These are phyloP conservation scores for Peromyscus attwateri DNA, from an alignment of 2,797 vertebrate species.

Conservation along the genomic window DNA sequence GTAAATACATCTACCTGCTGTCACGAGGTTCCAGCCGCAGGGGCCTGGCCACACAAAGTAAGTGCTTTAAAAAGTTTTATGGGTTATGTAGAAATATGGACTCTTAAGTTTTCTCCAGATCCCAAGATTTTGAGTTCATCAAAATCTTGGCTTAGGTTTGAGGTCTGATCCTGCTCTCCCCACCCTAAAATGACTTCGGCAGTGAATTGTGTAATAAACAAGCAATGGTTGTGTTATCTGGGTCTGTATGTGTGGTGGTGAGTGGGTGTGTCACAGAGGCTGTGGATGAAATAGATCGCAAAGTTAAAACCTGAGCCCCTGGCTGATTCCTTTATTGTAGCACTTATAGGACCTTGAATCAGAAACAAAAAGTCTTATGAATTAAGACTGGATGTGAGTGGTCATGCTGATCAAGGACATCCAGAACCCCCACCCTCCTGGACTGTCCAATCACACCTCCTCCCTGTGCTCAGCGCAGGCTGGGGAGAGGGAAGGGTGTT, in stretches of 20 bases:
- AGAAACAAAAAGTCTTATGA: neutral
- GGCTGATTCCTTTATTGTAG: neutral
- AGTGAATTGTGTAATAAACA: neutral
- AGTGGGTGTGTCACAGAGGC: neutral
- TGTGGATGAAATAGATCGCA: neutral
- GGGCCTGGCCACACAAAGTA: neutral
- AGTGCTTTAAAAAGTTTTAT: neutral
- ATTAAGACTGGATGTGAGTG: neutral
- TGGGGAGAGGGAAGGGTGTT: neutral
- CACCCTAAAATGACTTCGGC: neutral
- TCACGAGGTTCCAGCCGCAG: neutral
- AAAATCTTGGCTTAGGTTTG: conserved; percentile 4
- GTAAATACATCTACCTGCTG: neutral
- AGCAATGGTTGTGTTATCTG: neutral
- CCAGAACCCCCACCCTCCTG: neutral
- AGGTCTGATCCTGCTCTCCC: neutral
- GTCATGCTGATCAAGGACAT: neutral
- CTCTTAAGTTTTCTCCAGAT: conserved; percentile 2
- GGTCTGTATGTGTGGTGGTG: neutral
- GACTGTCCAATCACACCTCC: rapidly evolving
- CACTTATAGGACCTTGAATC: neutral
- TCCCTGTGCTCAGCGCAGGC: neutral
- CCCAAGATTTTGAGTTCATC: neutral
- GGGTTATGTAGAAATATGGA: neutral
- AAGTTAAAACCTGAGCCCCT: neutral